Evolutionary conservation across 2,113 vertebrate species (phyloP), one percentile per base, ranked within the genome.

Genomic region (Crotalus horridus): DNA sequence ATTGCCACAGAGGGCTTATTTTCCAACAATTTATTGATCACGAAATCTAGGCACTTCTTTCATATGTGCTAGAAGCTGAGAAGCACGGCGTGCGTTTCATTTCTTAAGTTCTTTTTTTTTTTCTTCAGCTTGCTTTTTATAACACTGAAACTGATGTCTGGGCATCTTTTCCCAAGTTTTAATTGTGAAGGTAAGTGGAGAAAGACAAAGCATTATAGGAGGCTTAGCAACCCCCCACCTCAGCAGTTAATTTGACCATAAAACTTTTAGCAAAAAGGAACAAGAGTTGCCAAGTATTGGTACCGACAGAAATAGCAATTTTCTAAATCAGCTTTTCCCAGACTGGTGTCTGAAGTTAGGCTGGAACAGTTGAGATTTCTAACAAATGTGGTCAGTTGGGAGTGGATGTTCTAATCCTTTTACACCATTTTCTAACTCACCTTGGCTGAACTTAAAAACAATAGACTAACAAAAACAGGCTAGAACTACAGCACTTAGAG

Each of bases 151-250:
- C 15, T 1, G 87, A 92, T 89, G 89, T 93, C 94, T 89, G n/a
- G 95, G 92, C 10, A 0, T 91, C 95, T 91, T 93, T 94, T 94
- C 85, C 91, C 46, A 2, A 26, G 92, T 91, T 94, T 94, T 92
- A 94, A 93, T 1, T 2, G 81, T 92, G 23, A 6, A 69, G 74
- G n/a, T 56, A 90, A 81, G 85, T 0, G 13, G 21, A 91, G 24
- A 53, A 93, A 59, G 87, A 46, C 86, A 89, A 87, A 51, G 10
- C 2, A 58, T 91, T 94, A 87, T 39, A 54, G 89, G 89, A n/a
- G 12, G 33, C 17, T 81, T 81, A 81, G 33, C 74, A 81, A 33
- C 17, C 74, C 43, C 33, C n/a, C 1, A 20, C 33, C 33, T 81
- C 74, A 39, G 33, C 74, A 81, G 33, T 33, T 81, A 87, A 87